Evolutionary conservation across 1,140 invertebrate genomes (phyloP).

Genomic region (Homalodisca vitripennis): DNA sequence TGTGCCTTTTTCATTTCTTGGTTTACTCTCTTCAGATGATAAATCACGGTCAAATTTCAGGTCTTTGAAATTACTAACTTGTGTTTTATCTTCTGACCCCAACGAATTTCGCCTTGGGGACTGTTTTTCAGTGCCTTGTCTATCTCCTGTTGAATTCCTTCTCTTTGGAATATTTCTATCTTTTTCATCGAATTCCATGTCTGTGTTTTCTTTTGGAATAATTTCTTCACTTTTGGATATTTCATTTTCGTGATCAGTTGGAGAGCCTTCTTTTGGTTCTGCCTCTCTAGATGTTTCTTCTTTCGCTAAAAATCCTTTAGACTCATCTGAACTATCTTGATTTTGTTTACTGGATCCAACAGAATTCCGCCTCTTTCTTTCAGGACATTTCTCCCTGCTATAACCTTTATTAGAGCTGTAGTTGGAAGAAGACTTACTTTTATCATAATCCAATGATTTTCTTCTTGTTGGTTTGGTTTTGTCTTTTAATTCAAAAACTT

Average conservation of each 20-base stretch:
- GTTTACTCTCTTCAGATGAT: slow-evolving; percentile 49
- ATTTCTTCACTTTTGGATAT: no score
- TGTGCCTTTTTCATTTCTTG: slow-evolving; percentile 47
- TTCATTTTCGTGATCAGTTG: no score
- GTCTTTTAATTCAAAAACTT: neutral
- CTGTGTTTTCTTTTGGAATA: no score
- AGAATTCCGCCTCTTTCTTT: neutral
- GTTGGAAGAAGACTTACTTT: neutral
- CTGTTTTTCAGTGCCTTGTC: slow-evolving; percentile 25
- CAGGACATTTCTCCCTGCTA: neutral
- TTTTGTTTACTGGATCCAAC: slow-evolving; percentile 1
- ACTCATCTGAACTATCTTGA: neutral
- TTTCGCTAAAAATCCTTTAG: neutral
- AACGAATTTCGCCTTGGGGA: slow-evolving; percentile 35
- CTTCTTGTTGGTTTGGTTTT: no score
- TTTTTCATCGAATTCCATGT: slow-evolving; percentile 16
- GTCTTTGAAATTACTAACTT: neutral
- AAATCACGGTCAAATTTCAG: neutral
- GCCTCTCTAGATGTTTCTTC: no score
- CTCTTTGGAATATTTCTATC: slow-evolving; percentile 19
- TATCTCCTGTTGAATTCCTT: slow-evolving; percentile 29
- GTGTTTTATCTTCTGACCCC: slow-evolving; percentile 32
- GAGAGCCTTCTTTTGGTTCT: no score
- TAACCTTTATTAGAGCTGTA: neutral
- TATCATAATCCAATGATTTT: slow-evolving; percentile 2